Percentiles rank a stretch among this genome's conserved stretches.
phyloP scores from a whole-genome alignment of 2,113 vertebrate species.

The Potamarius usumacintae region DNA sequence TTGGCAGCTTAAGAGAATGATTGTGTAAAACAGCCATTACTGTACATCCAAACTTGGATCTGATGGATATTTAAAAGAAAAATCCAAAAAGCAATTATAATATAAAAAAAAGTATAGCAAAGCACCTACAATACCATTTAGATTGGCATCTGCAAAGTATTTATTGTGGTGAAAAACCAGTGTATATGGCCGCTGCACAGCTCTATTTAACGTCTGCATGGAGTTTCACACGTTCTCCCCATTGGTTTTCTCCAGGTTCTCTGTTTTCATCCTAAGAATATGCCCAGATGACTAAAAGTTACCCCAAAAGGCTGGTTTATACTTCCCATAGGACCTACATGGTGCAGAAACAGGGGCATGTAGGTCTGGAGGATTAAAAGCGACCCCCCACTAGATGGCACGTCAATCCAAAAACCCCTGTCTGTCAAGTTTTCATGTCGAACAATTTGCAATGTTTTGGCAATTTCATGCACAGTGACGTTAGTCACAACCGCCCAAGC shows the following conservation, averaged over 20 bases:
- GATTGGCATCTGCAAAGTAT: not conserved
- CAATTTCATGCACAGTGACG: not conserved
- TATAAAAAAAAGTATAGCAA: not conserved
- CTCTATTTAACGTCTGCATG: not conserved
- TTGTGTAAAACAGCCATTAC: not conserved
- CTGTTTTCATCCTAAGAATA: not conserved
- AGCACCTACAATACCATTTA: not conserved
- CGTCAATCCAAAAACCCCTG: not conserved
- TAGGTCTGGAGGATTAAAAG: not conserved
- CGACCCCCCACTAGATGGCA: not conserved
- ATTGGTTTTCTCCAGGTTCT: not conserved
- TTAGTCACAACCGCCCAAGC: not conserved
- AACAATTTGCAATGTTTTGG: not conserved
- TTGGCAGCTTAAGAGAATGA: not conserved
- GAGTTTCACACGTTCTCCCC: not conserved
- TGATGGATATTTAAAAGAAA: not conserved
- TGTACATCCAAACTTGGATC: not conserved
- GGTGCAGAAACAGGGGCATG: not conserved
- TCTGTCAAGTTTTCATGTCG: not conserved
- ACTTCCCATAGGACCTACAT: too few species aligned
- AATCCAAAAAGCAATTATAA: not conserved
- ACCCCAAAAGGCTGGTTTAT: not conserved
- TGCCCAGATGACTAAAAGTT: not conserved
- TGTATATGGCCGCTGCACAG: not conserved
- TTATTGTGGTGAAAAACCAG: not conserved